phyloP scores from a whole-genome alignment of 2,113 vertebrate species.

The Origma solitaria region DNA sequence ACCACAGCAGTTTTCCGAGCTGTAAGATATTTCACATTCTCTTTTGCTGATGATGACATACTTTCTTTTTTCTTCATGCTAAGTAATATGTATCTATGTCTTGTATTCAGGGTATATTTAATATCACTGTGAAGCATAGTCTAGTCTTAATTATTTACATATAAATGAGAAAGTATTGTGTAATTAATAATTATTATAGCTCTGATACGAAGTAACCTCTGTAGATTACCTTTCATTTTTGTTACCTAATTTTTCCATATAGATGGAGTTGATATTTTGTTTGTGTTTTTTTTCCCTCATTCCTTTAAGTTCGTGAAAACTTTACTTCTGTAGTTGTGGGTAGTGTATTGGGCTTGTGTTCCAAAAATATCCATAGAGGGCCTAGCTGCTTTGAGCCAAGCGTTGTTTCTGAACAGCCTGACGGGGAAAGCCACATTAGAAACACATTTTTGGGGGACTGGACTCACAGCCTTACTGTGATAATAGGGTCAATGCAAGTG shows the following conservation, averaged over 20 bases:
- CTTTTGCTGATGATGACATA: not conserved
- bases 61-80: not conserved
- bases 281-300: not conserved
- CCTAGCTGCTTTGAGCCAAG: not conserved
- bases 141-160: not conserved
- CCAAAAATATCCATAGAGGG: not conserved
- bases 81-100: not conserved
- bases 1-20: not conserved
- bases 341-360: not conserved
- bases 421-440: not conserved
- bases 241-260: not conserved
- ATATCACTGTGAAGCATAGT: not conserved
- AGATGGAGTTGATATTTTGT: not conserved
- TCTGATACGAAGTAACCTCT: not conserved
- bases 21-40: not conserved
- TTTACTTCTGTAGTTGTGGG: not conserved
- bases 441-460: not conserved
- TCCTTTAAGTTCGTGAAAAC: not conserved
- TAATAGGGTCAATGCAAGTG: not conserved
- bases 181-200: not conserved
- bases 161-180: not conserved
- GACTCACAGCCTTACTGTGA: not conserved
- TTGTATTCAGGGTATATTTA: not conserved
- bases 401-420: not conserved
- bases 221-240: not conserved